Evolutionary conservation across 2,113 vertebrate genomes (phyloP).

Genomic region (Phyllostomus discolor): DNA sequence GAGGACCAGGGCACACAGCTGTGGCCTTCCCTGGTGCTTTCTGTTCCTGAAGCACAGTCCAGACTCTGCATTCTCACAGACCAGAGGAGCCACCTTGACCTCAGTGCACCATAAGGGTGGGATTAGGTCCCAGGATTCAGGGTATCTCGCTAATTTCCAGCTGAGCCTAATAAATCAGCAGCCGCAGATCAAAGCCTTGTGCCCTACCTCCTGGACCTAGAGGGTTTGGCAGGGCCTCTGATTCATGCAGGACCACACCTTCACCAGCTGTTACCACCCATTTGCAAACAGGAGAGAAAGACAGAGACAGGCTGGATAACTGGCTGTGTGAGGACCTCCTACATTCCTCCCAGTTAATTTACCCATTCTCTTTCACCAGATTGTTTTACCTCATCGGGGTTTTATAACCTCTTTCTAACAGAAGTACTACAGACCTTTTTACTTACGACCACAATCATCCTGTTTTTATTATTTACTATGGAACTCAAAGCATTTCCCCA

Average conservation of each 20-base stretch:
- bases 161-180: neutral
- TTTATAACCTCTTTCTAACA: neutral
- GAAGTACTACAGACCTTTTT: neutral
- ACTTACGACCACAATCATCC: neutral
- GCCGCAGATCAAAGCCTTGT: neutral
- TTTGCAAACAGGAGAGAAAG: neutral
- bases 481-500: neutral
- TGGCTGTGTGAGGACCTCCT: neutral
- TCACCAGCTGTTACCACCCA: neutral
- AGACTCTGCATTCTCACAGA: neutral
- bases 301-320: neutral
- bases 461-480: neutral
- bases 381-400: neutral
- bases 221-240: neutral
- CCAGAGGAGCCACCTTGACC: too few relatives aligned
- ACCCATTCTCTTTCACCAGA: neutral
- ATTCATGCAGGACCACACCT: neutral
- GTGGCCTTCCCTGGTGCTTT: neutral
- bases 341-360: neutral
- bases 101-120: too few relatives aligned
- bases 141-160: neutral
- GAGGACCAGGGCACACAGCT: rapidly evolving
- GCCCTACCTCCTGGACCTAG: neutral
- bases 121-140: neutral
- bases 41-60: neutral